A percentile compares a stretch with the other conserved stretches of the same genome.
Evolutionary conservation across 2,113 vertebrate species (phyloP).

Genomic region (Aphyosemion australe): DNA sequence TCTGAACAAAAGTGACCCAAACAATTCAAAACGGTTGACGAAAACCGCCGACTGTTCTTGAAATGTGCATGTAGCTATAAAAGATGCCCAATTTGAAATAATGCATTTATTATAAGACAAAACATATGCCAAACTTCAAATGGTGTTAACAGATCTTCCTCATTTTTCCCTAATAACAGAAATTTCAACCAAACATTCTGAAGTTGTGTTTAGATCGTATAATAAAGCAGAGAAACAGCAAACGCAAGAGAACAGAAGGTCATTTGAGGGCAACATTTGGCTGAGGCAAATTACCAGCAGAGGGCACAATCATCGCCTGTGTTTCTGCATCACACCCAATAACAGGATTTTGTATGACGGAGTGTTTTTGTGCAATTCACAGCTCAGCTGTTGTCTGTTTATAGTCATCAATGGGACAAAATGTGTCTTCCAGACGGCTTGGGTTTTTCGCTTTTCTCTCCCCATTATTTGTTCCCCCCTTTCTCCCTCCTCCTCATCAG

Average conservation of each 20-base stretch:
- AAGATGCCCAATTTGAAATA: not conserved
- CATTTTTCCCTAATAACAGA: not conserved
- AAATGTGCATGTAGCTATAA: not conserved
- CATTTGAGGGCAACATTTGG: not conserved
- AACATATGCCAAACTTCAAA: not conserved
- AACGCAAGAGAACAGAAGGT: not conserved
- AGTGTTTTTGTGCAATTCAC: slow-evolving; percentile 12
- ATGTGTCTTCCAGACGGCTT: slow-evolving; percentile 47
- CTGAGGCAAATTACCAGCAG: slow-evolving; percentile 3
- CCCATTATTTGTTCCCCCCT: slow-evolving; percentile 26
- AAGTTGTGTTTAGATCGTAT: not conserved
- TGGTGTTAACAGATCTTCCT: not conserved
- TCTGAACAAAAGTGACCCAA: not conserved
- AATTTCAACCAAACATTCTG: not conserved
- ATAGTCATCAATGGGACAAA: slow-evolving; percentile 42
- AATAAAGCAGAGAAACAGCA: not conserved
- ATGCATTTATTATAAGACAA: not conserved
- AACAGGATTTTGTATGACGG: slow-evolving; percentile 6
- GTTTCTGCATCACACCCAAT: slow-evolving; percentile 15
- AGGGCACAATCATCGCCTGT: not conserved
- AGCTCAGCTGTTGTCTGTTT: slow-evolving; percentile 38
- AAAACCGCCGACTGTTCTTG: no score
- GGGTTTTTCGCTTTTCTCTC: slow-evolving; percentile 36
- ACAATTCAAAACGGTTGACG: not conserved
- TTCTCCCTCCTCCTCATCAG: slow-evolving; percentile 47